These are phyloP conservation scores for Goniozus legneri DNA, from an alignment of 1,140 invertebrate genomes.

Conservation along the genomic window DNA sequence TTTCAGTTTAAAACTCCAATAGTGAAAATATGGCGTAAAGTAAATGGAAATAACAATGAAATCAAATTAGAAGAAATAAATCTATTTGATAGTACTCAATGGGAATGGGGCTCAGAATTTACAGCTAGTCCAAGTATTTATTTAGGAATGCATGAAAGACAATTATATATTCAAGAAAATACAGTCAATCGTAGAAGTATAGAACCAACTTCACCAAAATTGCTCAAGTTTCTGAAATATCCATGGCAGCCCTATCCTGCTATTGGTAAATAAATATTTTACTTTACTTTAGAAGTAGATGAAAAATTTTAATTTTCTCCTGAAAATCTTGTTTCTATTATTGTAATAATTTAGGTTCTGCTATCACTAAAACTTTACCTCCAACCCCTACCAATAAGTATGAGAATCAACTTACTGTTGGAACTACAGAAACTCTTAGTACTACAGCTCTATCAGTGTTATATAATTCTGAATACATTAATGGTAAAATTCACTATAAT, in stretches of 20 bases:
- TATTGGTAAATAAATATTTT: slow-evolving; percentile 33
- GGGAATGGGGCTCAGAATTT: slow-evolving; percentile 43
- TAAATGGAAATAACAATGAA: slow-evolving; percentile 28
- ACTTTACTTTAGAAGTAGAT: background rate
- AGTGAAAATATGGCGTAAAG: slow-evolving; percentile 76
- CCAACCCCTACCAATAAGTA: slow-evolving; percentile 9
- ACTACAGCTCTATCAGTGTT: slow-evolving; percentile 65
- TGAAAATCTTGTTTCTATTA: slow-evolving; percentile 3
- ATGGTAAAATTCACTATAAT: slow-evolving; percentile 50
- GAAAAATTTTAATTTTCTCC: slow-evolving; percentile 14
- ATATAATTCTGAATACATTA: slow-evolving; percentile 68
- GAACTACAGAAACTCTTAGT: slow-evolving; percentile 26
- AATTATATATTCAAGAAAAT: slow-evolving; percentile 79
- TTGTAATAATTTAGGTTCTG: slow-evolving; percentile 18
- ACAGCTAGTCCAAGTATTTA: slow-evolving; percentile 67
- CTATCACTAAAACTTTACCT: slow-evolving; percentile 8
- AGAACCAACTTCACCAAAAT: slow-evolving; percentile 32
- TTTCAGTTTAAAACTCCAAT: slow-evolving; percentile 78
- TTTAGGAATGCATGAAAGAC: slow-evolving; percentile 80
- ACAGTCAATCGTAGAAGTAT: slow-evolving; percentile 40
- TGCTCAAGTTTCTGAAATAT: slow-evolving; percentile 44
- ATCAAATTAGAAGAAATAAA: slow-evolving; percentile 65
- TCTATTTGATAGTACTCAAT: slow-evolving; percentile 65
- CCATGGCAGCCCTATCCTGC: slow-evolving; percentile 70
- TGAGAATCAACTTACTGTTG: slow-evolving; percentile 21